A percentile compares a stretch with the other conserved stretches of the same genome.
phyloP scores from a whole-genome alignment of 2,888 invertebrate genomes.

The Meganola albula region DNA sequence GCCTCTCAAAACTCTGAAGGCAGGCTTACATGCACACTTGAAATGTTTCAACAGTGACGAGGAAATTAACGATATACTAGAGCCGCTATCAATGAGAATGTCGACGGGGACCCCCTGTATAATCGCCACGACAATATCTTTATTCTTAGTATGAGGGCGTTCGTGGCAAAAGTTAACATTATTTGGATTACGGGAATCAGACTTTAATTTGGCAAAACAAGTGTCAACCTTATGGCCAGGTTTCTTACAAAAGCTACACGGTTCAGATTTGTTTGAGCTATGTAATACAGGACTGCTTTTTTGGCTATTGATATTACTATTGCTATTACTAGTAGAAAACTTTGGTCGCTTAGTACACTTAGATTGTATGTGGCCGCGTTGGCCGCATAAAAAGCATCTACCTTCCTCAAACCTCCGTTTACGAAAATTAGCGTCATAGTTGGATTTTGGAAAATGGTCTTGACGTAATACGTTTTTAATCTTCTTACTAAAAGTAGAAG shows the following conservation, averaged over 20 bases:
- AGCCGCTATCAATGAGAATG: slow-evolving; percentile 24
- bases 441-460: neutral
- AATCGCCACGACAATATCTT: slow-evolving; percentile 17
- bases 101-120: slow-evolving; percentile 22
- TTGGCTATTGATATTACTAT: neutral
- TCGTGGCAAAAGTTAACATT: no score
- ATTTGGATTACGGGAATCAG: no score
- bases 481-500: neutral
- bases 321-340: neutral
- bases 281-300: neutral
- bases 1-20: neutral
- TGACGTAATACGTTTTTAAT: no score
- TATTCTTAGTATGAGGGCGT: neutral
- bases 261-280: neutral
- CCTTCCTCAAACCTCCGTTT: neutral
- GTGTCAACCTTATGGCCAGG: slow-evolving; percentile 22
- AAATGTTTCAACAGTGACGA: neutral
- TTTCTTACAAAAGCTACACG: slow-evolving; percentile 23
- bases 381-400: slow-evolving; percentile 3
- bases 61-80: slow-evolving; percentile 1
- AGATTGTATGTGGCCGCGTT: neutral
- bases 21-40: neutral
- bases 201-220: no score
- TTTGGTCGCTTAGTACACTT: neutral
- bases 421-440: neutral